Conservation (phyloP, 2,888 invertebrate genomes). For the Dolomedes plantarius region DNA sequence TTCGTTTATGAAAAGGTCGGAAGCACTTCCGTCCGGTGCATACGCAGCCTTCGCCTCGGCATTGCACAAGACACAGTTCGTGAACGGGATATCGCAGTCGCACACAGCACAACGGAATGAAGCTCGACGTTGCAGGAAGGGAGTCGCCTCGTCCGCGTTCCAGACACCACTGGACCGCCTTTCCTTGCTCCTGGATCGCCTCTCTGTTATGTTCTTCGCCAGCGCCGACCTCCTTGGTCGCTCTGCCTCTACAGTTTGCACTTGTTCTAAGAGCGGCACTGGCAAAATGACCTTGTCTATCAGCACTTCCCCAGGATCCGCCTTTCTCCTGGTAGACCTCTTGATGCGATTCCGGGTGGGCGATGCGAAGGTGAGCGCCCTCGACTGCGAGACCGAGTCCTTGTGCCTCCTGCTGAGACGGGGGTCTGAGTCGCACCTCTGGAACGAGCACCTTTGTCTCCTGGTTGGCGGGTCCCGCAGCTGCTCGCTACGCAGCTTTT, state of each 20-base stretch:
- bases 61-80: slow-evolving; percentile 52
- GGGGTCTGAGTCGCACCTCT: slow-evolving; percentile 61
- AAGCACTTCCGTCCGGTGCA: not conserved
- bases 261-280: not conserved
- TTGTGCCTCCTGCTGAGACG: slow-evolving; percentile 9
- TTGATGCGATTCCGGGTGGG: slow-evolving; percentile 36
- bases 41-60: slow-evolving; percentile 28
- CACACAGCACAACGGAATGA: slow-evolving; percentile 39
- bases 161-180: slow-evolving; percentile 16
- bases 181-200: slow-evolving; percentile 6
- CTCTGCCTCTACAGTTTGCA: not conserved
- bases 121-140: slow-evolving; percentile 31
- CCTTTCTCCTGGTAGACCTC: not conserved
- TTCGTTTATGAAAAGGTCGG: not conserved
- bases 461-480: not conserved
- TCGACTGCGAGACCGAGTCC: not conserved
- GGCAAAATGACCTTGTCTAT: not conserved
- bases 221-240: slow-evolving; percentile 9
- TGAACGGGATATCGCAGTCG: slow-evolving; percentile 41
- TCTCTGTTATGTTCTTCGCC: slow-evolving; percentile 18
- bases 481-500: slow-evolving; percentile 25
- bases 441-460: not conserved
- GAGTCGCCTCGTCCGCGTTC: slow-evolving; percentile 18
- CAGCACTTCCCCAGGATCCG: not conserved
- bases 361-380: slow-evolving; percentile 15